These are phyloP conservation scores for Benthosema pterotum DNA, from an alignment of 2,797 vertebrate species.

Conservation along the genomic window DNA sequence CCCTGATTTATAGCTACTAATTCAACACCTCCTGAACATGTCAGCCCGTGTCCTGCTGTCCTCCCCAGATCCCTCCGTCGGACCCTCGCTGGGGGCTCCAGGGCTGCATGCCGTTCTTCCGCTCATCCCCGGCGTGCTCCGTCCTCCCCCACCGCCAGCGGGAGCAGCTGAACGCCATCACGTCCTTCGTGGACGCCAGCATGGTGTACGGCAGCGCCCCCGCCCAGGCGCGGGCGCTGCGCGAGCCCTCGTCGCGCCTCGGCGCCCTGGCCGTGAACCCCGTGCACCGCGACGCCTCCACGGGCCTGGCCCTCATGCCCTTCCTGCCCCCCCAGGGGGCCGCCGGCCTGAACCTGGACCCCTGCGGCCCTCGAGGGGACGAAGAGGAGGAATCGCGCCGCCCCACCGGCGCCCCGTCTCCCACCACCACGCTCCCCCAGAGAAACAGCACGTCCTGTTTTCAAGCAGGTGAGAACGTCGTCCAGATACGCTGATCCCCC, in stretches of 20 bases:
- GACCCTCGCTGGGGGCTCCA: slow-evolving; percentile 80
- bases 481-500: too few relatives aligned
- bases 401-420: background rate
- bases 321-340: slow-evolving; percentile 71
- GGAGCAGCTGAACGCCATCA: slow-evolving; percentile 86
- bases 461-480: slow-evolving; percentile 78
- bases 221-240: slow-evolving; percentile 64
- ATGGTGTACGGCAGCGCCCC: slow-evolving; percentile 84
- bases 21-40: too few relatives aligned
- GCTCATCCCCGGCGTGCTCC: slow-evolving; percentile 78
- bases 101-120: slow-evolving; percentile 89
- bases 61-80: slow-evolving; percentile 78
- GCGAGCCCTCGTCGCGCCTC: slow-evolving; percentile 71
- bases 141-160: slow-evolving; percentile 53
- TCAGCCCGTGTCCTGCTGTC: too few relatives aligned
- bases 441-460: slow-evolving; percentile 79
- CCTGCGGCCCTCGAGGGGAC: slow-evolving; percentile 71
- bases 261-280: slow-evolving; percentile 77
- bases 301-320: slow-evolving; percentile 75
- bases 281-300: slow-evolving; percentile 72
- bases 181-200: slow-evolving; percentile 82
- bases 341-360: slow-evolving; percentile 77
- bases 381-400: too few relatives aligned
- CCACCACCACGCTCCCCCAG: background rate
- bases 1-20: too few relatives aligned